Conservation (phyloP, 92 coral and sea anemone species). For the Palythoa grandis region DNA sequence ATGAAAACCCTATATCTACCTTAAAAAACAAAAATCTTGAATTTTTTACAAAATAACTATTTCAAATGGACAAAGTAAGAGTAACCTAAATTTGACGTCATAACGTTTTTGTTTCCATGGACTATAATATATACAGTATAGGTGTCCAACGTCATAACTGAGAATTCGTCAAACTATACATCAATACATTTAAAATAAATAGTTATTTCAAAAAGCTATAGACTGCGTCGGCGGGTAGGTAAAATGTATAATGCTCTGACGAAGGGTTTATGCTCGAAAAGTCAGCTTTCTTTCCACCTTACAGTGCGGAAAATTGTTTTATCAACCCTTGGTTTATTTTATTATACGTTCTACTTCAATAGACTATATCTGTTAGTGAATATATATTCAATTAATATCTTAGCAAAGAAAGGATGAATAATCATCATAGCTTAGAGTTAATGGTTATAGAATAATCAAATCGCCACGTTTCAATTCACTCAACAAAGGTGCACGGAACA, state of each 20-base stretch:
- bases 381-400: neutral
- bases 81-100: constrained; percentile 20
- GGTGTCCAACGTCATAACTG: neutral
- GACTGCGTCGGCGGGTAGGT: constrained; percentile 6
- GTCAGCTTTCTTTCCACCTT: too few relatives aligned
- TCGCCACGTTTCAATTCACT: constrained; percentile 29
- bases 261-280: neutral
- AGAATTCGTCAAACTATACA: constrained; percentile 7
- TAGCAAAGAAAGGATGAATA: constrained; percentile 3
- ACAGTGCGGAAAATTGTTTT: too few relatives aligned
- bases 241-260: neutral
- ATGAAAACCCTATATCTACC: constrained; percentile 19
- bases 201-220: constrained; percentile 23
- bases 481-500: constrained; percentile 28
- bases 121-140: constrained; percentile 9
- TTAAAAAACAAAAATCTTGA: neutral
- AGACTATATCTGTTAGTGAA: neutral
- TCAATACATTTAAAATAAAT: constrained; percentile 1
- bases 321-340: neutral
- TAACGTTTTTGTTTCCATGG: constrained; percentile 11
- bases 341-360: neutral
- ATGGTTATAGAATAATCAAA: constrained; percentile 7
- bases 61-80: constrained; percentile 21
- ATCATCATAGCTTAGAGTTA: neutral
- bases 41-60: neutral